Base-by-base conservation (phyloP, 2,888 invertebrate genomes). In the Yponomeuta plumbellus region DNA sequence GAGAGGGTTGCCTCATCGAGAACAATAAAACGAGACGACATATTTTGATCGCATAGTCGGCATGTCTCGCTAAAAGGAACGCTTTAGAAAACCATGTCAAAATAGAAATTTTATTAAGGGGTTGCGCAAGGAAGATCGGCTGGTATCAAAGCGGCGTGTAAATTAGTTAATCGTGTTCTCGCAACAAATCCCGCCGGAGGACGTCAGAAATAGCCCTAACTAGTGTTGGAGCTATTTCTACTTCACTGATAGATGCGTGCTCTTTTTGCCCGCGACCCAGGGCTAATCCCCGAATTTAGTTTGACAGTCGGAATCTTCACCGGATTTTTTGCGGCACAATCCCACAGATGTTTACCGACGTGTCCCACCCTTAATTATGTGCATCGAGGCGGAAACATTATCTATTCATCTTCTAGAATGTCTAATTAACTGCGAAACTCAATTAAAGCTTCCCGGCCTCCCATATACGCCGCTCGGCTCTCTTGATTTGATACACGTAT, bases 241-340 rank as follows among this genome's bases (percentile, higher is more conserved):
- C 59, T 20, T 61, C 62, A 26, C 56, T 90, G 88, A 89, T 88
- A 81, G 85, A 90, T 90, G 84, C 73, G 71, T 68, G 62, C 62
- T 20, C 79, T 88, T 90, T 89, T 90, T 89, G 86, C 83, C 82
- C 84, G 84, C 83, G 82, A 70, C 67, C 70, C 73, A 69, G 69
- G 71, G 75, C 80, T 85, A 84, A 88, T 85, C 85, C 85, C 78
- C 76, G 87, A 83, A 89, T 86, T 89, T 87, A 88, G 80, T 84
- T 85, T 85, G 89, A 88, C 90, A 88, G 84, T 72, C 79, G 84
- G 85, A 80, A 86, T 84, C 85, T 84, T 80, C 84, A 82, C 84
- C 86, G 71, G 76, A 83, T 80, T 89, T 89, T 89, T 90, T 88
- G 84, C 77, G 73, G 69, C 72, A 71, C 71, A 75, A 80, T 76